Evolutionary conservation across 2,113 vertebrate species (phyloP), one percentile per base, ranked within the genome.

Genomic region (Neoarius graeffei): DNA sequence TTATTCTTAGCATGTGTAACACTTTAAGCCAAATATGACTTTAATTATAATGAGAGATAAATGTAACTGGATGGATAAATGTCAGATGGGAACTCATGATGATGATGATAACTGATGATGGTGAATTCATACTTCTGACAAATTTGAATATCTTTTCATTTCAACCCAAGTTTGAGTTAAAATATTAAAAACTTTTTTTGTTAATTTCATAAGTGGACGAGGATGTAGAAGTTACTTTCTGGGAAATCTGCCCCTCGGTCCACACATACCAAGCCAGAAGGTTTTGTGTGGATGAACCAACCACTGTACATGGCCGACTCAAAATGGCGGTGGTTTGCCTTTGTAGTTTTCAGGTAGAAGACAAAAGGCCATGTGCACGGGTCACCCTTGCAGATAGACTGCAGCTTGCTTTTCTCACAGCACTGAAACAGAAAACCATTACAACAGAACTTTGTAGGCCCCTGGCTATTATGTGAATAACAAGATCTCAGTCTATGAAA

Each of bases 291-390:
- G 52, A 92, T 87, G 52, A 91, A 91, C 88, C 88, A 92, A 5
- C 90, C 89, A 6, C 19, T 52, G 86, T 82, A 57, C 9, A 81
- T 54, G 20, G 91, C 90, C 1, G 90, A 92, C 85, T 92, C 90
- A 50, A 92, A 92, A 0, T 60, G 81, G 1, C 64, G 69, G 9
- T 15, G 8, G 3, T 42, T 0, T 8, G 57, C 79, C 10, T 3
- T 17, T 1, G 23, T 2, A 20, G 0, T 42, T 81, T 27, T 81
- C 89, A 89, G 89, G 88, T 88, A 92, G 60, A 92, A 92, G 54
- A 92, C 89, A 42, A 91, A 88, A 13, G 90, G 35, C 86, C 86
- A 90, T 50, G 60, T 67, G 0, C 59, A 64, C 23, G 25, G 5
- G 54, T 91, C 90, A 27, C 73, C 74, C 14, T 87, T 85, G 19